These are phyloP conservation scores for Rhorus exstirpatorius DNA, from an alignment of 2,888 invertebrate genomes.

Conservation along the genomic window DNA sequence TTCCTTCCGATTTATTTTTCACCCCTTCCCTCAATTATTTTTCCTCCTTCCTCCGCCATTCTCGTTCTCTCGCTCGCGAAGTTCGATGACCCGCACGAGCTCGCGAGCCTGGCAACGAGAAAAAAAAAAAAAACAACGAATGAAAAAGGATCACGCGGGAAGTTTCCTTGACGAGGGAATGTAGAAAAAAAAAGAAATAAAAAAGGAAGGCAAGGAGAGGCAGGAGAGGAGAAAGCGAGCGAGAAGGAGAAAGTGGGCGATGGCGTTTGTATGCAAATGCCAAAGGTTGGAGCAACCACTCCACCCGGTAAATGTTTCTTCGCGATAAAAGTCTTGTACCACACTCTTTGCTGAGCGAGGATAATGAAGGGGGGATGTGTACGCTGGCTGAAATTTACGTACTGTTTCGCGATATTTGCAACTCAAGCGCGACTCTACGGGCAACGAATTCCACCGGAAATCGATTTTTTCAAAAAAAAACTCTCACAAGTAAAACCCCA, in stretches of 20 bases:
- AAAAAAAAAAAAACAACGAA: constrained; percentile 32
- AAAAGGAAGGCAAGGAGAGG: constrained; percentile 29
- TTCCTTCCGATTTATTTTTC: constrained; percentile 47
- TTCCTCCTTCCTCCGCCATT: constrained; percentile 49
- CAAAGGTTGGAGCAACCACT: constrained; percentile 43
- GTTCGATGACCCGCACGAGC: constrained; percentile 64
- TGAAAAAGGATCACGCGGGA: constrained; percentile 37
- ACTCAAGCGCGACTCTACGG: not conserved
- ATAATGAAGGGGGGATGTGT: constrained; percentile 64
- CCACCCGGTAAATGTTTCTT: constrained; percentile 82
- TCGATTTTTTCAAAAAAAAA: constrained; percentile 12
- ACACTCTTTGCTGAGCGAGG: constrained; percentile 53
- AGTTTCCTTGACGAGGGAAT: constrained; percentile 60
- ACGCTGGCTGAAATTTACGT: constrained; percentile 78
- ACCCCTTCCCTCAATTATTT: constrained; percentile 59
- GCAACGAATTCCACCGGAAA: constrained; percentile 7
- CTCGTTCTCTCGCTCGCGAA: constrained; percentile 21
- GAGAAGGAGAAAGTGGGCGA: constrained; percentile 73
- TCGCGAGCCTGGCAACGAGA: constrained; percentile 36
- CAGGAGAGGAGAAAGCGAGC: constrained; percentile 53
- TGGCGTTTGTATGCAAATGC: constrained; percentile 84
- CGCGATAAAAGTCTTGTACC: constrained; percentile 83
- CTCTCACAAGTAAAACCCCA: no score
- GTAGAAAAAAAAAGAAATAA: constrained; percentile 24
- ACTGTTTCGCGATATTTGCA: constrained; percentile 64